Base-by-base conservation (phyloP, 2,888 invertebrate genomes). In the Drosophila conformis region DNA sequence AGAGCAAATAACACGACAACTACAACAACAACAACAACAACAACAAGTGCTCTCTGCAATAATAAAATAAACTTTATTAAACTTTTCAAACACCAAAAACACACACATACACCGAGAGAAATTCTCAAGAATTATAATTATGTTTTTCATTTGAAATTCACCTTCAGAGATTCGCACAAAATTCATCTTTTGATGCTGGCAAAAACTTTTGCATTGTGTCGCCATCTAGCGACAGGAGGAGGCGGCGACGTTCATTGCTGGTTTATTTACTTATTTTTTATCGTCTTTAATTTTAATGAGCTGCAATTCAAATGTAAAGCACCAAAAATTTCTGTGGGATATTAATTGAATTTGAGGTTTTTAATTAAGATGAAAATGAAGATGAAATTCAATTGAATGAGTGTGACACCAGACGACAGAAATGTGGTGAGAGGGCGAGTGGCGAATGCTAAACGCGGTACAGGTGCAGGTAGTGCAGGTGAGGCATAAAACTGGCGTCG, bases 111-210 rank as follows among this genome's bases (percentile, higher is more conserved):
- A 69, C 53, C 63, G 68, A 58, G 65, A 57, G 46, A 77, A 87
- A 88, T 88, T 76, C 76, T 74, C 81, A 87, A 86, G 83, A 90
- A 90, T 86, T 85, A 88, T 88, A 90, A 88, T 87, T 90, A 88
- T 86, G 81, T 76, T 88, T 88, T 90, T 75, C 89, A 87, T 83
- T 88, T 2, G 82, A 87, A 89, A 82, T 87, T 87, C 85, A 88
- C 83, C 83, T 86, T 87, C 27, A 82, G 80, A 78, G 81, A 74
- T 78, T 74, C 60, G 73, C 51, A 64, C 52, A 78, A 89, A 81
- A 78, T 74, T 87, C 52, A 69, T 56, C 56, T 69, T 77, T 71
- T 71, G 77, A 62, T 58, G 25, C 21, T 13, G 18, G 46, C 46
- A 49, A 58, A 69, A 81, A 83, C 59, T 82, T 82, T 52, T 27